Evolutionary conservation across 37 sponge, comb jelly and placozoan species (phyloP), one percentile per base, ranked within the genome.

Genomic region (Cladorhizidae sp.): DNA sequence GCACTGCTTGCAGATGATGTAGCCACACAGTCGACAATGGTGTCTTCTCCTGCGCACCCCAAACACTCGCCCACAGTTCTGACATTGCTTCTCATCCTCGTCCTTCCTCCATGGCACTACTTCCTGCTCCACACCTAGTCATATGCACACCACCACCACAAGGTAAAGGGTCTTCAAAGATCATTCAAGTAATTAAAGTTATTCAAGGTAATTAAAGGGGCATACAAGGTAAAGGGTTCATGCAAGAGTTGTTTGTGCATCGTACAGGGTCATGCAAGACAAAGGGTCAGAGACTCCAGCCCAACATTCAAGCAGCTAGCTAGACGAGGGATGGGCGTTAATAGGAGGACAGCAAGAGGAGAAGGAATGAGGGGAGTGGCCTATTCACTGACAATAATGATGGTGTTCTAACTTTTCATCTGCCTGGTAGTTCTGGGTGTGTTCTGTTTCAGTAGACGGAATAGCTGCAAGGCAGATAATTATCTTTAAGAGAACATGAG

Each of bases 11-110:
- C 96, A 95, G 39, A 92, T 95, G 83, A 91, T 83, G 33, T 67
- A 77, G n/a, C 96, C 96, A 83, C 92, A 92, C 55, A 92, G 65
- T 1, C 92, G 83, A 71, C 96, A 95, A 70, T 91, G 96, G 54
- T 95, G 92, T 28, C 83, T 68, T 29, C 96, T 33, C 37, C 67
- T 63, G 0, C 50, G 64, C 52, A 84, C 67, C 0, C 67, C 67
- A 64, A 95, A 95, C 0, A 41, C 32, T 17, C 42, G 57, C 38
- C 75, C 37, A 67, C 96, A 95, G 23, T 54, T 39, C 57, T 28
- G 38, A 69, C 96, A 95, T 22, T 50, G 37, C 63, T 71, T 75
- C 45, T 71, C 87, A 45, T 89, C 87, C 41, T 74, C 33, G 38
- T 95, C 93, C 20, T 57, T 58, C 67, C 64, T 83, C 92, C 96